Evolutionary conservation across 2,113 vertebrate species (phyloP), one percentile per base, ranked within the genome.

Genomic region (Tretioscincus oriximinensis): DNA sequence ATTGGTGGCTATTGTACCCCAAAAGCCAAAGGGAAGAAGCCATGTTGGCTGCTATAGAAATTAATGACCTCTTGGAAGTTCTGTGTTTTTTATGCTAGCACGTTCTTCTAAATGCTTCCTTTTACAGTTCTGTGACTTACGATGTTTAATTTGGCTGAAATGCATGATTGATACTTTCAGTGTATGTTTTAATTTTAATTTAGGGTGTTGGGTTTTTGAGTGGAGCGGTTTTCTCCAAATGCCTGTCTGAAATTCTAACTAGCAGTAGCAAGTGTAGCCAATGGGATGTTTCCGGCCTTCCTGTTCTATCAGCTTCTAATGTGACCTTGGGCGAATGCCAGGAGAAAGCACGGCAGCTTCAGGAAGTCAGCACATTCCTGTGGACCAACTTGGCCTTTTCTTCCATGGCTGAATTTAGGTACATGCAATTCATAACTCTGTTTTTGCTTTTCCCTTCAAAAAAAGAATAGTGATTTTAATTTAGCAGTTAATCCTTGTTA

Each of bases 121-220:
- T 35, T 21, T 49, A 24, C 69, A 47, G 16, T 11, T 78, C 63
- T 20, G 29, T 64, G 74, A 9, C 18, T 41, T 22, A 28, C n/a
- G 24, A 18, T 29, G 31, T 66, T 58, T 29, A 77, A 26, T 20
- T 28, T 71, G n/a, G 60, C 47, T 77, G 35, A 14, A 68, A 61
- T 49, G 29, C 9, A 24, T 68, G 71, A 66, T 51, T 60, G 29
- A 9, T 58, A 47, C 51, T 73, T 47, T 54, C 71, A 78, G 60
- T 14, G 75, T 90, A 86, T 89, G 87, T 91, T 81, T 90, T 87
- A 22, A 86, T 93, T 84, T 84, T 70, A 66, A 88, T 89, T 85
- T 84, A 99, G 98, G 98, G 98, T 65, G 97, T 98, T 10, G 94
- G 95, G 70, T 88, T 97, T 93, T 91, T 99, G 88, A 96, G 90